Conservation (phyloP, 1,140 invertebrate species). For the Mizuhopecten yessoensis region DNA sequence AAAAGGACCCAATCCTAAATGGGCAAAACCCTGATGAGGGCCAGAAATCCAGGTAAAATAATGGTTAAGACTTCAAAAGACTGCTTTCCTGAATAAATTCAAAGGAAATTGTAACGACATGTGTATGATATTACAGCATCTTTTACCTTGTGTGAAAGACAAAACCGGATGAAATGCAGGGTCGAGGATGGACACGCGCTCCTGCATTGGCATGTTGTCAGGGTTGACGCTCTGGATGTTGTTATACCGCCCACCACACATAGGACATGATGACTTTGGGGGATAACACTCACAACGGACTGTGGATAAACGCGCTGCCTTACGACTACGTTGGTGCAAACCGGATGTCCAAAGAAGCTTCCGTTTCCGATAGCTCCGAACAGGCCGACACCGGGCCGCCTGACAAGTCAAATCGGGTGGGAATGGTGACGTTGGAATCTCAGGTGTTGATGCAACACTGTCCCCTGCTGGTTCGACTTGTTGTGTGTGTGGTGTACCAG, state of each 20-base stretch:
- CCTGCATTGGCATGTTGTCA: slow-evolving; percentile 87
- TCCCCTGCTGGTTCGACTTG: slow-evolving; percentile 60
- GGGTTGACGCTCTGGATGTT: slow-evolving; percentile 87
- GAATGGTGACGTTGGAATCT: slow-evolving; percentile 54
- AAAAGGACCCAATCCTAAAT: too few relatives aligned
- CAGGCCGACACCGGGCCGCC: slow-evolving; percentile 86
- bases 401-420: slow-evolving; percentile 79
- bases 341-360: slow-evolving; percentile 81
- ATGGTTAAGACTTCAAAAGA: too few relatives aligned
- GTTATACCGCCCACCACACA: slow-evolving; percentile 91
- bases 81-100: too few relatives aligned
- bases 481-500: slow-evolving; percentile 14
- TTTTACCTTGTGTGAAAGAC: slow-evolving; percentile 88
- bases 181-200: slow-evolving; percentile 91
- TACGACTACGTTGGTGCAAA: slow-evolving; percentile 77
- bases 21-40: too few relatives aligned
- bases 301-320: slow-evolving; percentile 86
- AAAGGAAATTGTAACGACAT: too few relatives aligned
- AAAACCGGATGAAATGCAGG: slow-evolving; percentile 94
- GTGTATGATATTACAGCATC: too few relatives aligned
- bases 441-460: slow-evolving; percentile 45
- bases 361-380: slow-evolving; percentile 87
- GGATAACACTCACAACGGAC: slow-evolving; percentile 89
- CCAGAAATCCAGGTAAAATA: too few relatives aligned
- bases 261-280: slow-evolving; percentile 87